Percentiles rank a stretch among this genome's conserved stretches.
Conservation (phyloP, 2,888 invertebrate species). For the Parnassius glacialis region DNA sequence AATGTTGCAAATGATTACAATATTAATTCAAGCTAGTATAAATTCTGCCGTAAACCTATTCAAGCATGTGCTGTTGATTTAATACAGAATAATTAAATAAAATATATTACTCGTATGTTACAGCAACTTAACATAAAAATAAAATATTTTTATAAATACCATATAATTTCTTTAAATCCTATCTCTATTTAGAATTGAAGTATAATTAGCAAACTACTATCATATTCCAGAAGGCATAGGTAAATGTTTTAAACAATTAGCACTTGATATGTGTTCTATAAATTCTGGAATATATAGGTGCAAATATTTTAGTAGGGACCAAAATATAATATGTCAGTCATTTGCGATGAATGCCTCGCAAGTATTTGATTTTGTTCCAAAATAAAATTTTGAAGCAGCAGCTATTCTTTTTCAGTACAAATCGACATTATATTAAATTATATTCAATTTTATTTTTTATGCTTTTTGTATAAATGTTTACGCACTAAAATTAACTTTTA, state of each 20-base stretch:
- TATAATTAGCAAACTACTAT: neutral
- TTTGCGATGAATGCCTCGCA: neutral
- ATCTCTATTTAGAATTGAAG: slow-evolving; percentile 11
- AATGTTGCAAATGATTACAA: slow-evolving; percentile 18
- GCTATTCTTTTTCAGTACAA: too few relatives aligned
- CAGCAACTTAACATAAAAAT: slow-evolving; percentile 61
- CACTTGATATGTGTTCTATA: slow-evolving; percentile 15
- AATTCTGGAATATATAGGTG: slow-evolving; percentile 2
- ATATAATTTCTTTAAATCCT: slow-evolving; percentile 38
- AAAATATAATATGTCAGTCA: slow-evolving; percentile 11
- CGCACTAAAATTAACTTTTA: too few relatives aligned
- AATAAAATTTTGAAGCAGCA: neutral
- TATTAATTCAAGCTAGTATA: slow-evolving; percentile 8
- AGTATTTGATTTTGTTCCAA: neutral
- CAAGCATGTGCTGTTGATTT: slow-evolving; percentile 17
- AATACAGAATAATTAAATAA: slow-evolving; percentile 59
- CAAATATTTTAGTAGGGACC: neutral
- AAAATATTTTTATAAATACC: slow-evolving; percentile 65
- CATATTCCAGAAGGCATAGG: slow-evolving; percentile 12
- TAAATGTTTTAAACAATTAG: slow-evolving; percentile 22
- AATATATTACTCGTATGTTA: slow-evolving; percentile 59
- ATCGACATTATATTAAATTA: neutral
- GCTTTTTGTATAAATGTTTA: too few relatives aligned
- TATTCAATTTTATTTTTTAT: neutral
- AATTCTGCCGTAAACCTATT: slow-evolving; percentile 14